Evolutionary conservation across 2,888 invertebrate species (phyloP), one percentile per base, ranked within the genome.

Genomic region (Diabrotica balteata): DNA sequence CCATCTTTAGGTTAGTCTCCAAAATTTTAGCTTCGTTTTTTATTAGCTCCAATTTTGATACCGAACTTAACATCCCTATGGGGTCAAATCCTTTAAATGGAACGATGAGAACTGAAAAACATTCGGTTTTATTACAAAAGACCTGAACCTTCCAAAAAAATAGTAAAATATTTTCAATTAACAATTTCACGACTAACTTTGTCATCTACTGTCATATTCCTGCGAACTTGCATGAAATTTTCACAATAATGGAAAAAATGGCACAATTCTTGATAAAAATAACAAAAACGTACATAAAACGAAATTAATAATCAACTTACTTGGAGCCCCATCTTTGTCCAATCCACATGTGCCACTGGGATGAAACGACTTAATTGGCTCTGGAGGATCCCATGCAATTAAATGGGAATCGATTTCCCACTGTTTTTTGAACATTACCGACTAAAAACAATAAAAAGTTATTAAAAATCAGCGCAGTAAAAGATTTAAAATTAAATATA

Each of bases 21-120:
- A 95, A 81, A 44, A 87, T 82, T 70, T 88, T 84, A 7, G 93
- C 86, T 9, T 93, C 89, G 82, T 89, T 87, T 72, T 90, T 89
- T 70, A 94, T 89, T 77, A 94, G 87, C 74, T 95, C 95, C 4
- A 89, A 88, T 74, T 90, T 89, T 6, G 88, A 87, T 0, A 90
- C 88, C 0, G 92, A 88, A 79, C 94, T 93, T 72, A 95, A 84
- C 70, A 94, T 84, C 4, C 95, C 95, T 85, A 91, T 91, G 61
- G 93, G 88, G 80, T 97, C 96, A 71, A 94, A 83, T 0, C 92
- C 92, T 72, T 91, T 89, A 80, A 95, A 93, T 0, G 94, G 94
- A 47, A 95, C 88, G 9, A 95, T 87, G 76, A 93, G 90, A 11
- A 96, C 92, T 89, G 86, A 70, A 80, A 81, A 67, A 63, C 11